phyloP scores from a whole-genome alignment of 1,140 invertebrate species.

The Caenorhabditis remanei region DNA sequence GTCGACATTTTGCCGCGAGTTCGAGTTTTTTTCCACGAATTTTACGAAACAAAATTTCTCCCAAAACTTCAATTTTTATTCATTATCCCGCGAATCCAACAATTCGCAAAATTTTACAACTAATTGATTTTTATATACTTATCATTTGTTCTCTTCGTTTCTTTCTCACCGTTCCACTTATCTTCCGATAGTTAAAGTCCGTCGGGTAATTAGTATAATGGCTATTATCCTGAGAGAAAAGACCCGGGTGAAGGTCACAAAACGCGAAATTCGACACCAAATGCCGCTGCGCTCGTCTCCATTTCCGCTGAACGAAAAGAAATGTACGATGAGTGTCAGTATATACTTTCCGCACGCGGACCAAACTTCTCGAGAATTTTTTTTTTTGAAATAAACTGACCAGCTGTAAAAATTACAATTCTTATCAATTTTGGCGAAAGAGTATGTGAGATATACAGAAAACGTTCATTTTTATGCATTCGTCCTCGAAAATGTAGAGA shows the following conservation, averaged over 20 bases:
- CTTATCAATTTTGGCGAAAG: too few relatives aligned
- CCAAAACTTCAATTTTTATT: not conserved
- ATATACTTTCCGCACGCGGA: constrained; percentile 12
- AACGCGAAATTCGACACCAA: constrained; percentile 54
- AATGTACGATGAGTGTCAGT: not conserved
- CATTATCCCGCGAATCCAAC: not conserved
- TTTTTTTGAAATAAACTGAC: too few relatives aligned
- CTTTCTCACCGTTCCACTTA: not conserved
- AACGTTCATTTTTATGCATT: constrained; percentile 29
- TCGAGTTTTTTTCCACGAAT: not conserved
- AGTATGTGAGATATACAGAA: not conserved
- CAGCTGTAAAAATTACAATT: too few relatives aligned
- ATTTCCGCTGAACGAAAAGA: constrained; percentile 41
- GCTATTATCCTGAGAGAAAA: constrained; percentile 39
- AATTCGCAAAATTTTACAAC: too few relatives aligned
- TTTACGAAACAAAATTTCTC: too few relatives aligned
- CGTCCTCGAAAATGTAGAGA: not conserved
- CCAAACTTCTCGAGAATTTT: not conserved
- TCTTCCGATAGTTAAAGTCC: not conserved
- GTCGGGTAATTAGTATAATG: constrained; percentile 24
- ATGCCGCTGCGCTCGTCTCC: constrained; percentile 38
- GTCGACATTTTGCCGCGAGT: not conserved
- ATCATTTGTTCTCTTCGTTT: too few relatives aligned
- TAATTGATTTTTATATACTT: not conserved
- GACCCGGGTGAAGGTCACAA: constrained; percentile 7